Evolutionary conservation across 2,888 invertebrate species (phyloP), one percentile per base, ranked within the genome.

Genomic region (Tetranychus piercei): DNA sequence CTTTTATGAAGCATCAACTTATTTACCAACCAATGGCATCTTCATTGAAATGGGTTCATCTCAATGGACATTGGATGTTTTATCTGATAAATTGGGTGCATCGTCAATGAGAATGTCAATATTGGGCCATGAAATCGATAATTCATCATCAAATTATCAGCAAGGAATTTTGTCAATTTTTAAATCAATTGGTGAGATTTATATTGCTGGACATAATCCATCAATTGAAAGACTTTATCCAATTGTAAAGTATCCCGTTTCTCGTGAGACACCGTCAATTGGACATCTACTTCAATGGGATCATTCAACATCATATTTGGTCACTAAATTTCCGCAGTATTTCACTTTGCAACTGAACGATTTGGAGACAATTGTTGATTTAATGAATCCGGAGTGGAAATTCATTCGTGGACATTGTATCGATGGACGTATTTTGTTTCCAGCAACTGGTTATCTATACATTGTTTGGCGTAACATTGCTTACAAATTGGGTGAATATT

Each of bases 221-320:
- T 85, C 87, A 78, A 83, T 90, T 18, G 83, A 87, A 55, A 87
- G 87, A 75, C 84, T 96, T 70, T 92, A 91, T 83, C 88, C 90
- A 74, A 85, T 88, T 6, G 87, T 90, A 8, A 84, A 85, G 76
- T 92, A 87, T 82, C 97, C 97, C 1, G 96, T 96, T 72, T 87
- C 93, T 20, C 87, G 88, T 78, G 92, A 92, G 79, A 96, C 96
- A 43, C 94, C 94, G 0, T 90, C 90, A 88, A 85, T 97, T 73
- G 89, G 89, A 77, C 88, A 94, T 0, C 85, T 89, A 82, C 85
- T 97, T 79, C 86, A 86, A 78, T 99, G 97, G 97, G 95, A 99
- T 83, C 97, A 97, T 84, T 86, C 88, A 9, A 86, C 86, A 76
- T 88, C 89, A 81, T 97, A 94, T 94, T 85, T 87, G 79, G 91